A percentile compares a stretch with the other conserved stretches of the same genome.
phyloP scores from a whole-genome alignment of 2,113 vertebrate species.

The Chloroceryle aenea region DNA sequence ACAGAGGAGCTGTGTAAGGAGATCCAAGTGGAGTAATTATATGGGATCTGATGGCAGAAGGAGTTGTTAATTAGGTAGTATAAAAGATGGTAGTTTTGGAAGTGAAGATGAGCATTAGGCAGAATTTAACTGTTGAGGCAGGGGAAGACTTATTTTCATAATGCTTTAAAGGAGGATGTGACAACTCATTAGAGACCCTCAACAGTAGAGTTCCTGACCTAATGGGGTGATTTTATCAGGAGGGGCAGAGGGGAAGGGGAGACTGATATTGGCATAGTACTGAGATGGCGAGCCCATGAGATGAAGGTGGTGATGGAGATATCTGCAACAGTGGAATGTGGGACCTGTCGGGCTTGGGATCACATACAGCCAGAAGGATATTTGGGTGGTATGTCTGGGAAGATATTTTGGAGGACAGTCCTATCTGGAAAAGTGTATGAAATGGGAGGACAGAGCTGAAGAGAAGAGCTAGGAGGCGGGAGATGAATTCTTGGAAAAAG shows the following conservation, averaged over 20 bases:
- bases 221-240: not conserved
- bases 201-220: not conserved
- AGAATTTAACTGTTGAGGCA: not conserved
- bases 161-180: not conserved
- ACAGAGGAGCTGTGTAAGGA: not conserved
- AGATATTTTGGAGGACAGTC: not conserved
- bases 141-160: not conserved
- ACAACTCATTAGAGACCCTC: not conserved
- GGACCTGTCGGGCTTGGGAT: not conserved
- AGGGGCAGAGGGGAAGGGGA: not conserved
- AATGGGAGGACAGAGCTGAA: not conserved
- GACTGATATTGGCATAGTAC: not conserved
- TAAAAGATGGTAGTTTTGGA: constrained; percentile 7
- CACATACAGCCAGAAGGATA: not conserved
- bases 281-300: not conserved
- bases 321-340: not conserved
- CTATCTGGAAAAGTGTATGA: not conserved
- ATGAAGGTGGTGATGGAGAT: not conserved
- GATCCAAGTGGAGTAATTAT: constrained; percentile 38
- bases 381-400: not conserved
- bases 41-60: constrained; percentile 44
- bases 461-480: not conserved
- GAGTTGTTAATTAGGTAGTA: constrained; percentile 14
- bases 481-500: not conserved
- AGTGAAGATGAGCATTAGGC: not conserved